phyloP scores from a whole-genome alignment of 2,888 invertebrate species.

The Drosophila prolongata region DNA sequence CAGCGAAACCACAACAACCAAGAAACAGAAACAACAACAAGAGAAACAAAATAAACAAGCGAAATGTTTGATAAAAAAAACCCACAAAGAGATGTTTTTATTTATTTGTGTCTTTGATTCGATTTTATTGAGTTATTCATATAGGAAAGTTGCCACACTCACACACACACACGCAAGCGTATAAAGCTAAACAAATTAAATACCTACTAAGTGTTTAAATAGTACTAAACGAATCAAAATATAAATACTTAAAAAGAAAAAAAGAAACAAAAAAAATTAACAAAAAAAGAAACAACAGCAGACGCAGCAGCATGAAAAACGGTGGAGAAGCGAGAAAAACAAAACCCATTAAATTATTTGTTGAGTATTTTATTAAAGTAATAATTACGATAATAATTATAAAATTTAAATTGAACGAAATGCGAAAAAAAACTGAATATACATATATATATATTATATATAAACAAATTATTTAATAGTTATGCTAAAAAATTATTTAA shows the following conservation, averaged over 20 bases:
- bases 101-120: conserved; percentile 25
- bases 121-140: conserved; percentile 12
- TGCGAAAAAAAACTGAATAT: conserved; percentile 50
- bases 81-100: conserved; percentile 11
- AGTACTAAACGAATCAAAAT: conserved; percentile 68
- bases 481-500: conserved; percentile 71
- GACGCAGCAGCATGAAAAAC: conserved; percentile 22
- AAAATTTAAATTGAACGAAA: conserved; percentile 51
- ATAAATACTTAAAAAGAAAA: conserved; percentile 45
- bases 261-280: conserved; percentile 1
- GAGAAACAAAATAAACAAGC: conserved; percentile 57
- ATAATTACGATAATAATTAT: conserved; percentile 54
- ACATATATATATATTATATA: conserved; percentile 50
- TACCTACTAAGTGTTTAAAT: conserved; percentile 73
- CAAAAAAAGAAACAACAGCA: conserved; percentile 13
- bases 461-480: conserved; percentile 70
- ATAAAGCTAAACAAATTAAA: conserved; percentile 59
- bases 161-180: conserved; percentile 22
- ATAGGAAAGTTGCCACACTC: conserved; percentile 19
- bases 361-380: conserved; percentile 83
- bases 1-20: conserved; percentile 40
- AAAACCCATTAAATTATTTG: conserved; percentile 77
- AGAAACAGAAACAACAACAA: conserved; percentile 46
- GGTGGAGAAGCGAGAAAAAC: conserved; percentile 22
- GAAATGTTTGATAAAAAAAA: conserved; percentile 60